phyloP scores from a whole-genome alignment of 2,113 vertebrate genomes.

The Chiloscyllium plagiosum region DNA sequence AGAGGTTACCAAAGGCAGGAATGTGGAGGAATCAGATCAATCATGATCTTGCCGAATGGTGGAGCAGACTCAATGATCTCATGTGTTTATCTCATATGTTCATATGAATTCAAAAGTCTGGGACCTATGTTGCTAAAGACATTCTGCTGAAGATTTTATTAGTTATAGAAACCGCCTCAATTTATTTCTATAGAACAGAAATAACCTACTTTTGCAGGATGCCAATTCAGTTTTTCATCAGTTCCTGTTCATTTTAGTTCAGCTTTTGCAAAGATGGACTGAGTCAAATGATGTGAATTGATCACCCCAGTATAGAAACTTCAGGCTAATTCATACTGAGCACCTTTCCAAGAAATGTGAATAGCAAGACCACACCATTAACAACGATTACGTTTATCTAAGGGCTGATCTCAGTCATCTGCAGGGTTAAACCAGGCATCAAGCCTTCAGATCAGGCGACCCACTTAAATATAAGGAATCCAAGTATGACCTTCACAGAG shows the following conservation, averaged over 20 bases:
- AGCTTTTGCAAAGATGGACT: background rate
- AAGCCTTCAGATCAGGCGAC: too few species aligned
- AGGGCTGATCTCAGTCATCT: background rate
- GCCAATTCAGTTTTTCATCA: background rate
- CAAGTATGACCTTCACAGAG: too few species aligned
- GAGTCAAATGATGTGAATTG: background rate
- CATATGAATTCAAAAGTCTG: too few species aligned
- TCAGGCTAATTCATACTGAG: background rate
- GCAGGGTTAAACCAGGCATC: background rate
- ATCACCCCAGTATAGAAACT: background rate
- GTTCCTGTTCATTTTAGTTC: background rate
- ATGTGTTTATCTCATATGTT: too few species aligned
- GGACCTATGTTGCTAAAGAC: too few species aligned
- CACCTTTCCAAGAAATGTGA: background rate
- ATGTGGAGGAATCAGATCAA: too few species aligned
- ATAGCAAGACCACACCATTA: background rate
- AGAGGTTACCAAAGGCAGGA: too few species aligned
- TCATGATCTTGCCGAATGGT: too few species aligned
- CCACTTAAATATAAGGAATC: too few species aligned
- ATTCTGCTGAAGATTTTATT: background rate
- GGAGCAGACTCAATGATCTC: too few species aligned
- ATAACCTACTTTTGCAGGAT: background rate
- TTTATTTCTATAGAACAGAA: background rate
- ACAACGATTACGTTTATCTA: background rate
- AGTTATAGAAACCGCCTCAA: background rate